Evolutionary conservation across 2,888 invertebrate species (phyloP).

Genomic region (Synanthedon tipuliformis): DNA sequence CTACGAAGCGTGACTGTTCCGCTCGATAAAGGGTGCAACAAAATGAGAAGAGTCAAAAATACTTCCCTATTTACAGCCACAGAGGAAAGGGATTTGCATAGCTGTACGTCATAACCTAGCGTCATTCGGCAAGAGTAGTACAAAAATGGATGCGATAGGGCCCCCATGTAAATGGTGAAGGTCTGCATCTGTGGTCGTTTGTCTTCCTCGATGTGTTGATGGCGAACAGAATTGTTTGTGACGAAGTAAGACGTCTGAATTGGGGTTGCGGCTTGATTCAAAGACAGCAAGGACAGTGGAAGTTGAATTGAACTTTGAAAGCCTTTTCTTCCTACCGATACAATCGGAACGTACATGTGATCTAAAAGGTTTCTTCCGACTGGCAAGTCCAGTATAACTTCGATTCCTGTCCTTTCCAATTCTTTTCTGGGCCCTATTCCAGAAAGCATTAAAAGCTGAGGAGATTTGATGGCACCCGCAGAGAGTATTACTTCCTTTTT

Average conservation of each 20-base stretch:
- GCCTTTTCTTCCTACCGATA: slow-evolving; percentile 17
- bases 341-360: slow-evolving; percentile 5
- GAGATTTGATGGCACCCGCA: slow-evolving; percentile 6
- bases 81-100: slow-evolving; percentile 2
- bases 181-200: background rate
- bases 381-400: slow-evolving; percentile 3
- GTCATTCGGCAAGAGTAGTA: slow-evolving; percentile 1
- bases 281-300: background rate
- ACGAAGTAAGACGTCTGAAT: background rate
- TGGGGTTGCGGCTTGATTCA: background rate
- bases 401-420: slow-evolving; percentile 2
- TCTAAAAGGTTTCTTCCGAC: slow-evolving; percentile 6
- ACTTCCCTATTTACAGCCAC: background rate
- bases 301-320: slow-evolving; percentile 13
- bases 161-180: background rate
- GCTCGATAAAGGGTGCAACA: slow-evolving; percentile 5
- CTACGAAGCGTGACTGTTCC: slow-evolving; percentile 5
- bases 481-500: slow-evolving; percentile 5
- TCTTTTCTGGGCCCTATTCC: slow-evolving; percentile 6
- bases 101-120: background rate
- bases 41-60: slow-evolving; percentile 3
- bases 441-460: slow-evolving; percentile 7
- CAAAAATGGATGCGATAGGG: background rate
- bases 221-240: background rate
- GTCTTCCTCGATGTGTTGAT: background rate